Conservation (phyloP, 2,797 vertebrate species). For the Mus caroli region DNA sequence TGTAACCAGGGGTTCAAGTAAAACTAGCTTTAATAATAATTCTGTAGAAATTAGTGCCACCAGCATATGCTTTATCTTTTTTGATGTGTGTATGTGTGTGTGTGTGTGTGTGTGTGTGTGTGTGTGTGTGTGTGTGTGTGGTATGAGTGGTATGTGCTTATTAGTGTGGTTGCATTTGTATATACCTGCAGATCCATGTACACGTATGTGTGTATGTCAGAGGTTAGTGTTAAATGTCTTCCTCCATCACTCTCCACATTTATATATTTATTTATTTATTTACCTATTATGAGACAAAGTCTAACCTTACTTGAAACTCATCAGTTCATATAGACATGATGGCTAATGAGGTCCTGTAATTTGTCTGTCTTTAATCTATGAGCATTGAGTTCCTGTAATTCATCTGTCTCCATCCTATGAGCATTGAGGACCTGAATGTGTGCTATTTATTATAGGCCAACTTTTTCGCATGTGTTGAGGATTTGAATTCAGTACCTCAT, state of each 20-base stretch:
- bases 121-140: not conserved
- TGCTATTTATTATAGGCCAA: no score
- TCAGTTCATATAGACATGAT: not conserved
- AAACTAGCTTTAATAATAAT: not conserved
- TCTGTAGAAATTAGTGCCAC: not conserved
- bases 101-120: not conserved
- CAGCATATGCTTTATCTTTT: constrained; percentile 12
- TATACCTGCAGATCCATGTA: not conserved
- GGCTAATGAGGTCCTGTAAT: not conserved
- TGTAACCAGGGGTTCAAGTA: not conserved
- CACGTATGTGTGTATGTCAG: not conserved
- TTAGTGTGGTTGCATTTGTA: not conserved
- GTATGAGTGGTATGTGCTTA: not conserved
- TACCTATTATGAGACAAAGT: no score
- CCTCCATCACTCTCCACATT: not conserved
- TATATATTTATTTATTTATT: not conserved
- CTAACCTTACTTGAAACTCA: not conserved
- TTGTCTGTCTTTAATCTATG: not conserved
- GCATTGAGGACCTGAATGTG: not conserved
- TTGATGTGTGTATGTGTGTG: not conserved
- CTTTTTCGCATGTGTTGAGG: not conserved
- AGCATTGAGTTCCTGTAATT: not conserved
- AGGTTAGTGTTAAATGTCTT: not conserved
- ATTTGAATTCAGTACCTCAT: not conserved
- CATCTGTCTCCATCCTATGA: not conserved